Evolutionary conservation across 1,140 invertebrate genomes (phyloP).

Genomic region (Coptotermes formosanus): DNA sequence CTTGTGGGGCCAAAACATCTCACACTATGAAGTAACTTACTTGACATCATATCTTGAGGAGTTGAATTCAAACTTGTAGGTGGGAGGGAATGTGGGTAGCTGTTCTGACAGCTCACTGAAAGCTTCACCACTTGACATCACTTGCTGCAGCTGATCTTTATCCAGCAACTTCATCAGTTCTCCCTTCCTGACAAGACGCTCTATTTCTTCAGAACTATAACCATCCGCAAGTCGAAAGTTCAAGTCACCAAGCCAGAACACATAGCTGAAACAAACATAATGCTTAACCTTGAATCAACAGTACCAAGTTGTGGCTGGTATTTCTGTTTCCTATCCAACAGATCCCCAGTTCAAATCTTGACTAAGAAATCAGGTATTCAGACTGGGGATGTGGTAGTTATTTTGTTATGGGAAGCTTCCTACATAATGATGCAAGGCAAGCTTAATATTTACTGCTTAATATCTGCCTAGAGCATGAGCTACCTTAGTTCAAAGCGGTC

Average conservation of each 20-base stretch:
- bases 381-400: no score
- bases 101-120: slow-evolving; percentile 78
- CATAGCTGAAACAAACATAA: slow-evolving; percentile 64
- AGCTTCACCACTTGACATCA: slow-evolving; percentile 68
- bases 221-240: slow-evolving; percentile 80
- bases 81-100: slow-evolving; percentile 78
- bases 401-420: no score
- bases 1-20: no score
- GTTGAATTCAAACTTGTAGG: slow-evolving; percentile 79
- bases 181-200: slow-evolving; percentile 59
- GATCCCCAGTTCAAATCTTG: no score
- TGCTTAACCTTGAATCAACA: no score
- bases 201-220: slow-evolving; percentile 66
- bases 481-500: no score
- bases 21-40: slow-evolving; percentile 50
- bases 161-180: slow-evolving; percentile 63
- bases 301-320: not conserved
- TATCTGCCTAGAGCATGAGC: no score
- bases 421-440: no score
- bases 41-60: slow-evolving; percentile 76
- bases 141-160: slow-evolving; percentile 69
- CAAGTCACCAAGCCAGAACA: slow-evolving; percentile 93
- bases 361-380: no score
- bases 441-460: no score
- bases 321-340: not conserved